Conservation (phyloP, 2,797 vertebrate species). For the Holocentrus rufus region DNA sequence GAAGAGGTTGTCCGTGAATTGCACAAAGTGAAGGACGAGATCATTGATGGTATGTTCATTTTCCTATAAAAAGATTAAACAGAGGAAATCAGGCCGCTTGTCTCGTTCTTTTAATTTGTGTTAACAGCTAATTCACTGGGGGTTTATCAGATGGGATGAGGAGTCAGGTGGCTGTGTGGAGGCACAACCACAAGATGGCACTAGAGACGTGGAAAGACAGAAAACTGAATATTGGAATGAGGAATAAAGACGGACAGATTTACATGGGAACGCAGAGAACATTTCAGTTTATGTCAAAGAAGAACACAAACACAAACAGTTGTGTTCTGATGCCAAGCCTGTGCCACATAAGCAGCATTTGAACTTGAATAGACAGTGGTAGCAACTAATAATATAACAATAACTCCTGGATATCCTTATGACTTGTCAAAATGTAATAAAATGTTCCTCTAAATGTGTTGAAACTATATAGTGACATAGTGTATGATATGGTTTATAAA, state of each 20-base stretch:
- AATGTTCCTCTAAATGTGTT: no score
- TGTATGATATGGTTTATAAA: no score
- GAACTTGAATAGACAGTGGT: background rate
- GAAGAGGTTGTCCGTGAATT: constrained; percentile 98
- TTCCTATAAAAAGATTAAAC: background rate
- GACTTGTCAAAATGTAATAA: no score
- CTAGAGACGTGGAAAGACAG: constrained; percentile 24
- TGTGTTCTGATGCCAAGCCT: background rate
- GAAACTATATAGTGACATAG: no score
- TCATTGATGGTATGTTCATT: constrained; percentile 91
- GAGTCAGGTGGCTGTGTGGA: constrained; percentile 18
- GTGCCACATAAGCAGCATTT: background rate
- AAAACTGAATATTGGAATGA: constrained; percentile 13
- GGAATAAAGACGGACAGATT: no score
- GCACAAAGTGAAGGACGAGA: constrained; percentile 99
- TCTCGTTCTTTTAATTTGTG: constrained; percentile 5
- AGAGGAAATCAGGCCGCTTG: background rate
- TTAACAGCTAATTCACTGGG: constrained; percentile 24
- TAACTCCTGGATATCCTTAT: no score
- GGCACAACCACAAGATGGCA: constrained; percentile 64
- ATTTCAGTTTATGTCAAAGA: no score
- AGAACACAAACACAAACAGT: background rate
- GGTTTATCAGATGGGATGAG: constrained; percentile 1
- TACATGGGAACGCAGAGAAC: no score
- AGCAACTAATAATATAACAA: background rate